Evolutionary conservation across 1,140 invertebrate genomes (phyloP), one percentile per base, ranked within the genome.

Genomic region (Octopus bimaculoides): DNA sequence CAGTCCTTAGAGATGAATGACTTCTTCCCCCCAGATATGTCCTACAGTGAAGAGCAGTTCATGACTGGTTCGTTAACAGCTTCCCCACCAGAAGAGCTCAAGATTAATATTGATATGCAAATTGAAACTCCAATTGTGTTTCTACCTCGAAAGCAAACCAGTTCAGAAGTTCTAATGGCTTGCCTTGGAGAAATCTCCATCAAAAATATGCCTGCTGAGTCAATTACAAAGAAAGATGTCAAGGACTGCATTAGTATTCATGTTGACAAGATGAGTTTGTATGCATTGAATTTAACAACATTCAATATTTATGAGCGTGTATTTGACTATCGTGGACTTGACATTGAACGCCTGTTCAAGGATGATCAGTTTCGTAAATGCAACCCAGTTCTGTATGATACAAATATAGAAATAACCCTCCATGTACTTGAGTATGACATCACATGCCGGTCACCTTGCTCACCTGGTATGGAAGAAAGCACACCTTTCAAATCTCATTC

Each of bases 101-200:
- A 80, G 78, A 87, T 89, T 73, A 86, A 88, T 55, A 82, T 93
- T 6, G 90, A 95, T 90, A 91, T 97, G 78, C 92, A 95, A 71
- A 91, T 98, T 77, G 95, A 97, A 86, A 97, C 95, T 80, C 97
- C 97, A 3, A 95, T 98, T 52, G 92, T 98, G 75, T 94, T 98
- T 54, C 89, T 98, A 75, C 96, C 97, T 0, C 91, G 94, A 78
- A 93, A 93, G 8, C 92, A 93, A n/a, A 92, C 92, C 53, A 97
- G 95, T 89, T 85, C 93, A 20, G 93, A 96, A 86, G 96, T 98
- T 41, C 92, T 98, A 77, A 95, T 98, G 17, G 95, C 95, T n/a
- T 96, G 97, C 91, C 92, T 99, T 75, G 97, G 97, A 54, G 94
- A 95, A 86, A 98, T 98, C 86, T 93, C 93, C 52, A 90, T 97